A percentile compares a stretch with the other conserved stretches of the same genome.
These are phyloP conservation scores for Lepidostoma basale DNA, from an alignment of 1,140 invertebrate genomes.

Conservation along the genomic window DNA sequence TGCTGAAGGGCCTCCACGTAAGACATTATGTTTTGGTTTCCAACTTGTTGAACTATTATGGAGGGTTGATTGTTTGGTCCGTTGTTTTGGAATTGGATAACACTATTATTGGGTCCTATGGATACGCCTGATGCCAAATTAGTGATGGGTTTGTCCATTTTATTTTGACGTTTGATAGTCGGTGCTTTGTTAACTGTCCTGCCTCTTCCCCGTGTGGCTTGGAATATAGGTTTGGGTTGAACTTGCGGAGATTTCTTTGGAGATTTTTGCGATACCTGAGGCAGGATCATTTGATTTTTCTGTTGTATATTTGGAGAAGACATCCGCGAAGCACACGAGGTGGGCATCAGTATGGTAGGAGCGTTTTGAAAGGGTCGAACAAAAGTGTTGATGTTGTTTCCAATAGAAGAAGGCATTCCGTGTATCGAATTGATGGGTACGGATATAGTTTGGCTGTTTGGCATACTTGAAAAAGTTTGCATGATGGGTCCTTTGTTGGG, in stretches of 20 bases:
- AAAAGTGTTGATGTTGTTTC: slow-evolving; percentile 47
- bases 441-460: slow-evolving; percentile 56
- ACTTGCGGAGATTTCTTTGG: slow-evolving; percentile 59
- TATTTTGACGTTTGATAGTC: slow-evolving; percentile 58
- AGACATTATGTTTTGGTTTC: slow-evolving; percentile 70
- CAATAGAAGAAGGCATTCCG: slow-evolving; percentile 53
- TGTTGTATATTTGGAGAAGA: slow-evolving; percentile 56
- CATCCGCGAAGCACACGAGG: slow-evolving; percentile 56
- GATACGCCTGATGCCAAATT: slow-evolving; percentile 55
- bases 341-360: slow-evolving; percentile 58
- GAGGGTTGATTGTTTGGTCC: slow-evolving; percentile 62
- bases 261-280: slow-evolving; percentile 55
- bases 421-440: slow-evolving; percentile 59
- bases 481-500: slow-evolving; percentile 55
- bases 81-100: slow-evolving; percentile 59
- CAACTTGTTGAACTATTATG: slow-evolving; percentile 71
- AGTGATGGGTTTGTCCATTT: slow-evolving; percentile 57
- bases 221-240: slow-evolving; percentile 60
- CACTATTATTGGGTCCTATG: slow-evolving; percentile 54
- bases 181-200: slow-evolving; percentile 57
- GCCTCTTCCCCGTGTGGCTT: slow-evolving; percentile 54
- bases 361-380: slow-evolving; percentile 35
- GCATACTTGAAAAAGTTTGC: slow-evolving; percentile 59
- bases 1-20: slow-evolving; percentile 73
- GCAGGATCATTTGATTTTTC: slow-evolving; percentile 58